Conservation (phyloP, 2,888 invertebrate species). For the Caenorhabditis japonica region DNA sequence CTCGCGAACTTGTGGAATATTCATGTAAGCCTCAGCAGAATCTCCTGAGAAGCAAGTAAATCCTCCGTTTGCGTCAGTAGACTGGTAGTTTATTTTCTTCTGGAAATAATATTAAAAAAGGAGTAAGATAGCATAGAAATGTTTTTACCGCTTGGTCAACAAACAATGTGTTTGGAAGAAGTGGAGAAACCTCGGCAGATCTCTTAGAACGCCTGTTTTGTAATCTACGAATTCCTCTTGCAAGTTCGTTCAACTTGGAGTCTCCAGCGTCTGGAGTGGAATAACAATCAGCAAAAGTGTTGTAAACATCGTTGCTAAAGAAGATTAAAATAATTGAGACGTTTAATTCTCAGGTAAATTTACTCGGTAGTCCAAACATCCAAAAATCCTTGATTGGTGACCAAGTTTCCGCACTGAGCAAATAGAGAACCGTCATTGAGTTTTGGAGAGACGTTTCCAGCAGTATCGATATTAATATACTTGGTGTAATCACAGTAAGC, state of each 20-base stretch:
- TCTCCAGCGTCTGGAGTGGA: constrained; percentile 19
- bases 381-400: constrained; percentile 57
- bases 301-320: constrained; percentile 69
- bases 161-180: constrained; percentile 50
- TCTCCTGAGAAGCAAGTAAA: constrained; percentile 67
- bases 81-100: constrained; percentile 63
- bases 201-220: constrained; percentile 48
- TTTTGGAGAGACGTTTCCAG: constrained; percentile 67
- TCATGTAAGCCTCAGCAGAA: constrained; percentile 59
- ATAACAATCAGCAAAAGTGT: constrained; percentile 68
- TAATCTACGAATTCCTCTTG: constrained; percentile 34
- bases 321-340: background rate
- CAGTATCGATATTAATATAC: constrained; percentile 64
- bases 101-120: constrained; percentile 31
- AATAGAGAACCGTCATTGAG: constrained; percentile 50
- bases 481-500: constrained; percentile 64
- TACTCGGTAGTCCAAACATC: constrained; percentile 65
- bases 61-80: constrained; percentile 66
- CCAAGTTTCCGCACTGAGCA: constrained; percentile 61
- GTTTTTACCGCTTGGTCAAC: constrained; percentile 65
- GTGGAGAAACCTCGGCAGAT: constrained; percentile 48
- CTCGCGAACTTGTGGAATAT: constrained; percentile 54
- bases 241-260: constrained; percentile 33
- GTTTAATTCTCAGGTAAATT: background rate
- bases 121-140: background rate